Percentiles rank a stretch among this genome's conserved stretches.
Conservation (phyloP, 2,113 vertebrate species). For the Erythrolamprus reginae region DNA sequence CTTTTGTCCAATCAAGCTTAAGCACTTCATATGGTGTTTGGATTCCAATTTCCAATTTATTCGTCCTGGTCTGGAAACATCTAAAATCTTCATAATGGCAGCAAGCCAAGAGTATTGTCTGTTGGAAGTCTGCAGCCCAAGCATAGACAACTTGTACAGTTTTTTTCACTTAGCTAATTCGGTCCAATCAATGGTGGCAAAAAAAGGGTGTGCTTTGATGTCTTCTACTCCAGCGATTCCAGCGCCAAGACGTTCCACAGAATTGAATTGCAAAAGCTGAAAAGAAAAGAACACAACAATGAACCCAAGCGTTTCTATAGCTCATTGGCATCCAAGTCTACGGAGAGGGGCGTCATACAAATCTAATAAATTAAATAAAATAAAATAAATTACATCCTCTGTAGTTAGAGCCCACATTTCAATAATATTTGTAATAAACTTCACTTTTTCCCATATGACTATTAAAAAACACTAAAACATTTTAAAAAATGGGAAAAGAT, state of each 20-base stretch:
- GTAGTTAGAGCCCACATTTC: background rate
- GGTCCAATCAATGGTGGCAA: constrained; percentile 82
- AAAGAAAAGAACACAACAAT: background rate
- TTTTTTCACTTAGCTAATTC: constrained; percentile 67
- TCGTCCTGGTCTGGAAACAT: background rate
- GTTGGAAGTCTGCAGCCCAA: constrained; percentile 25
- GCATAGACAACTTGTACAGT: background rate
- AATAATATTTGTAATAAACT: background rate
- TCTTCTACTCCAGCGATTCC: constrained; percentile 92
- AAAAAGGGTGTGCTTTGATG: constrained; percentile 97
- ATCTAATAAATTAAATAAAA: no score
- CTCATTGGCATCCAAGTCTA: background rate
- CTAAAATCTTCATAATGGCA: constrained; percentile 4
- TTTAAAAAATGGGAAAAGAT: background rate
- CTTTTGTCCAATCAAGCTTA: constrained; percentile 29
- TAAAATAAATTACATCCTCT: background rate
- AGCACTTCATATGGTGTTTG: constrained; percentile 13
- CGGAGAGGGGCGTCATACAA: no score
- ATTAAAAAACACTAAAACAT: background rate
- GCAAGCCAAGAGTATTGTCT: constrained; percentile 23
- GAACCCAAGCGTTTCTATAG: background rate
- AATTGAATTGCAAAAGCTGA: constrained; percentile 95
- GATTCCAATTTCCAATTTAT: constrained; percentile 15
- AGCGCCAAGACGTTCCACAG: constrained; percentile 87
- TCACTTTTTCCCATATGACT: background rate